Evolutionary conservation across 2,888 invertebrate species (phyloP).

Genomic region (Pseudococcus viburni): DNA sequence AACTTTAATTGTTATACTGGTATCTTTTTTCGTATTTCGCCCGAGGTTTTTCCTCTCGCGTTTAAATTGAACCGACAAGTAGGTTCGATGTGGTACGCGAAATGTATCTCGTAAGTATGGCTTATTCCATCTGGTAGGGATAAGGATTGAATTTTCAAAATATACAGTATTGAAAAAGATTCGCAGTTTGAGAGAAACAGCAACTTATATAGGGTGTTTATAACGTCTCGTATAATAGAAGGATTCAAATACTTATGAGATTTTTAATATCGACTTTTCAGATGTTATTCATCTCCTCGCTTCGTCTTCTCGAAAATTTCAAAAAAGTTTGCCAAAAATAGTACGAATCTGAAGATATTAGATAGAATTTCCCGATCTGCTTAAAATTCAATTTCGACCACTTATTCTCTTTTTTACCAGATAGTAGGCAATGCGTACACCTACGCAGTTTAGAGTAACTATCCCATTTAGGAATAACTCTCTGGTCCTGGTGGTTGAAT

Average conservation of each 20-base stretch:
- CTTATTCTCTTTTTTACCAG: too few species aligned
- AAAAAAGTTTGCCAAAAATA: too few species aligned
- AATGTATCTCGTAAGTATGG: neutral
- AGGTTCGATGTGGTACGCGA: neutral
- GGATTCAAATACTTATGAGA: neutral
- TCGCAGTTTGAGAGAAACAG: neutral
- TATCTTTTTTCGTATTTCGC: neutral
- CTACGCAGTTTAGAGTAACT: too few species aligned
- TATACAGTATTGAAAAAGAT: neutral
- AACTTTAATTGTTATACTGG: slow-evolving; percentile 2
- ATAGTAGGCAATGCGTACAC: too few species aligned
- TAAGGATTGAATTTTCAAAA: neutral
- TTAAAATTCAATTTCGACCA: too few species aligned
- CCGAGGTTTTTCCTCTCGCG: neutral
- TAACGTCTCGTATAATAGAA: neutral
- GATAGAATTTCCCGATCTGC: too few species aligned
- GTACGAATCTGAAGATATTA: too few species aligned
- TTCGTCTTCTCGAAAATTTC: too few species aligned
- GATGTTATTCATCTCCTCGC: neutral
- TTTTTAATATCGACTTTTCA: neutral
- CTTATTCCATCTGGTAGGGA: neutral
- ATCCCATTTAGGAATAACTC: too few species aligned
- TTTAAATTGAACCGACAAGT: slow-evolving; percentile 17
- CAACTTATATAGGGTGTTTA: neutral
- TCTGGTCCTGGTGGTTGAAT: too few species aligned